Base-by-base conservation (phyloP, 2,797 vertebrate species). In the Megalops cyprinoides region DNA sequence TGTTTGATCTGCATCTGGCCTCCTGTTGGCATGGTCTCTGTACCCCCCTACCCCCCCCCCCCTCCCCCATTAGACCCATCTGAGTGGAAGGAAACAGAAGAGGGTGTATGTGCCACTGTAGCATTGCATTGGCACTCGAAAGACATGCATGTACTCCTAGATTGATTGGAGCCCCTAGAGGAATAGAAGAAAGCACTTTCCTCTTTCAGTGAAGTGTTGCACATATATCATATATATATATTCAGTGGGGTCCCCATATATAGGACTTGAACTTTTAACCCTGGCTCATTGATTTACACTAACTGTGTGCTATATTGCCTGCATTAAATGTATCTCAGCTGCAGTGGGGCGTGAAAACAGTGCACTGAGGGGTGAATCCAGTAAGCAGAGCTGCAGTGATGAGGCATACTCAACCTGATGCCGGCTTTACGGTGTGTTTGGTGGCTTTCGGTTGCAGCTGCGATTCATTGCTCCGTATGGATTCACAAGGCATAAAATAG, bases 201-300 rank as follows among this genome's bases (percentile, higher is more conserved):
- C 37, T 71, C 5, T 44, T 42, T 44, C 37, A 71, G 18, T 23
- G 65, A 14, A 5, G 14, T 3, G 18, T 28, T 15, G 3, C 8
- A n/a, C 67, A 20, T 18, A 20, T 39, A 71, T 71, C 67, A n/a
- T n/a, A n/a, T n/a, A n/a, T n/a, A n/a, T n/a, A n/a, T n/a, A n/a
- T n/a, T n/a, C 44, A 39, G 39, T 23, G 39, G 39, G 23, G 7
- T 71, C 67, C 67, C 23, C 67, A 71, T 71, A 39, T 9, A 39
- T 9, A 44, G 9, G 62, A 3, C n/a, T 71, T 44, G 44, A 44
- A 71, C 67, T 44, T 71, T 71, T 71, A 71, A 71, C 67, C 67
- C 67, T 44, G 39, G 39, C 42, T 4, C 67, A 67, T 37, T 31
- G 67, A 2, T n/a, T n/a, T 71, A 20, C 67, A 20, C 67, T 71